Conservation (phyloP, 2,113 vertebrate species). For the Sitta europaea region DNA sequence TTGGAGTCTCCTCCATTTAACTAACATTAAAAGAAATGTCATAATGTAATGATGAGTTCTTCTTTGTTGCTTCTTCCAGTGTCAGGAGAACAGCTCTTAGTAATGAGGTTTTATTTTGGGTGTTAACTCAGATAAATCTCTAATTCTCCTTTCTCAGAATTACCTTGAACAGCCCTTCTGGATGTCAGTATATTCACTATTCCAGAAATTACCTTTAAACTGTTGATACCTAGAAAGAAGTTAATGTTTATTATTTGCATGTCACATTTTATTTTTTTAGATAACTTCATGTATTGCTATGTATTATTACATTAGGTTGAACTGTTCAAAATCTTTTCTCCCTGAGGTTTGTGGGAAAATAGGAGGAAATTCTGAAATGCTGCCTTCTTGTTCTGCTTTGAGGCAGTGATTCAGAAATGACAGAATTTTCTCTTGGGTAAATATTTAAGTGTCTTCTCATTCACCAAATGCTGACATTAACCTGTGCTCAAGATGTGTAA, state of each 20-base stretch:
- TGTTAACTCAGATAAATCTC: not conserved
- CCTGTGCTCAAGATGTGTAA: not conserved
- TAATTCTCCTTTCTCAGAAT: not conserved
- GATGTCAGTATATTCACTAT: not conserved
- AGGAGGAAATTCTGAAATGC: not conserved
- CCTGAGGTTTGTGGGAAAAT: not conserved
- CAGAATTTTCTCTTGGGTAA: not conserved
- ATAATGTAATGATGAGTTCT: not conserved
- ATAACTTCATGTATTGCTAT: not conserved
- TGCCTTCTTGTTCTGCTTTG: not conserved
- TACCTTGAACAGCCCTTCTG: not conserved
- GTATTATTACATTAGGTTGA: not conserved
- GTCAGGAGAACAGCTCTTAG: not conserved
- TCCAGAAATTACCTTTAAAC: not conserved
- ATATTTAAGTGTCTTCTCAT: not conserved
- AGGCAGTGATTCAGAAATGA: not conserved
- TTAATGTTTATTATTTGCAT: not conserved
- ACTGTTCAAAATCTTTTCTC: not conserved
- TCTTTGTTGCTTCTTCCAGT: not conserved
- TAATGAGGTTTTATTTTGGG: not conserved
- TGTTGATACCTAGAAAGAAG: not conserved
- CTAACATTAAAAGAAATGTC: not conserved
- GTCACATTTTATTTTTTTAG: not conserved
- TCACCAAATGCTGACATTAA: rapidly evolving
- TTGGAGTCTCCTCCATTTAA: not conserved